Percentiles rank a stretch among this genome's conserved stretches.
These are phyloP conservation scores for Tokudaia tokunoshimensis DNA, from an alignment of 2,797 vertebrate species.

Conservation along the genomic window DNA sequence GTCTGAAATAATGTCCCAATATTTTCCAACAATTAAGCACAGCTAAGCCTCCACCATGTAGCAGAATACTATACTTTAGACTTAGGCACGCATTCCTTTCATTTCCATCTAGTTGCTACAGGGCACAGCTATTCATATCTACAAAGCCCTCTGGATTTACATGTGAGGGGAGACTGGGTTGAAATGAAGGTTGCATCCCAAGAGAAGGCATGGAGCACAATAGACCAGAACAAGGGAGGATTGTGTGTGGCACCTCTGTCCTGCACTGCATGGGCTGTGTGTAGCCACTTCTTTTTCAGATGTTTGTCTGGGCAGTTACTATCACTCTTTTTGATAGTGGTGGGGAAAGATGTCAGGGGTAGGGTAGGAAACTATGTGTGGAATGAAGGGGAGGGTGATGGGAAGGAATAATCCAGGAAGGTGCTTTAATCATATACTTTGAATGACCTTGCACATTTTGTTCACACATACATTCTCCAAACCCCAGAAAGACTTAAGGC, in stretches of 20 bases:
- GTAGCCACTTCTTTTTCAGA: conserved; percentile 69
- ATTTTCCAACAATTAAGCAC: conserved; percentile 69
- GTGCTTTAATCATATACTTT: conserved; percentile 77
- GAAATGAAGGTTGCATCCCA: conserved; percentile 79
- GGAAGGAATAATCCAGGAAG: conserved; percentile 57
- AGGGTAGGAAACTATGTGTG: conserved; percentile 80
- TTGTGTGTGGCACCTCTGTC: conserved; percentile 78
- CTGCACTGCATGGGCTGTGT: neutral
- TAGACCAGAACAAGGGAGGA: conserved; percentile 76
- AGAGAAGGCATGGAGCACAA: conserved; percentile 76
- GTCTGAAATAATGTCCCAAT: conserved; percentile 60
- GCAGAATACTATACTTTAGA: conserved; percentile 75
- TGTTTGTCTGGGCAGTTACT: conserved; percentile 71
- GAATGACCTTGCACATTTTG: conserved; percentile 77
- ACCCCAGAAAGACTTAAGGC: conserved; percentile 36
- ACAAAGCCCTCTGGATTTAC: conserved; percentile 82
- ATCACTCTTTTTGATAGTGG: conserved; percentile 75
- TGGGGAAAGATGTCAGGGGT: conserved; percentile 68
- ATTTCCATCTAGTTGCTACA: conserved; percentile 85
- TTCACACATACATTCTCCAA: conserved; percentile 66
- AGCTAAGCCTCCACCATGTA: conserved; percentile 56
- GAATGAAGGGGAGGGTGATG: conserved; percentile 83
- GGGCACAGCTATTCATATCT: conserved; percentile 82
- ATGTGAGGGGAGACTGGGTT: conserved; percentile 77
- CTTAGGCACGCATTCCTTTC: conserved; percentile 80